Percentiles rank a stretch among this genome's conserved stretches.
Conservation (phyloP, 2,797 vertebrate species). For the Pangasius krempfi region DNA sequence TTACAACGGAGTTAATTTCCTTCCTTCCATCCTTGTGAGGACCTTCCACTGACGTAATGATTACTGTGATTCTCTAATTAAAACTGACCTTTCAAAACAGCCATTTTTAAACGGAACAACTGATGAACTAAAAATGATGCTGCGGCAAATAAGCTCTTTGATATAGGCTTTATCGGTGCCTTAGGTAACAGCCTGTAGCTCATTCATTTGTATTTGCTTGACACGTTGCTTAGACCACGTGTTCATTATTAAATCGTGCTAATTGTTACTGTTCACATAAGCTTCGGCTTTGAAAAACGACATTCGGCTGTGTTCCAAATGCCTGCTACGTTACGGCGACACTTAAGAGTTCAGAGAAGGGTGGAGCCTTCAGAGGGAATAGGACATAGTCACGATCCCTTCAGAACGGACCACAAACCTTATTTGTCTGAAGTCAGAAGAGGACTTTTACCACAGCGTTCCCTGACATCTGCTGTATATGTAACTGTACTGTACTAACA, state of each 20-base stretch:
- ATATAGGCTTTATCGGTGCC: neutral
- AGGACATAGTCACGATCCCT: neutral
- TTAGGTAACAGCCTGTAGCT: neutral
- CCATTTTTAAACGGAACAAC: neutral
- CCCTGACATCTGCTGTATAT: neutral
- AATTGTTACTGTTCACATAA: neutral
- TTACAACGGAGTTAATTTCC: constrained; percentile 27
- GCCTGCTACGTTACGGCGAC: neutral
- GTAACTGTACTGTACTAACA: neutral
- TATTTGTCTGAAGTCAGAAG: neutral
- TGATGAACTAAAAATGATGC: neutral
- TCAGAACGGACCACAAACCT: neutral
- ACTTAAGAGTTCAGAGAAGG: neutral
- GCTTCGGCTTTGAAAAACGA: neutral
- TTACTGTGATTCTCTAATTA: neutral
- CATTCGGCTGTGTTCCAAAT: neutral
- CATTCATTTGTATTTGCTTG: neutral
- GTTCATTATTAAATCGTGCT: neutral
- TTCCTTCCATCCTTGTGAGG: neutral
- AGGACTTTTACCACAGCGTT: neutral
- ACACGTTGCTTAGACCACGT: neutral
- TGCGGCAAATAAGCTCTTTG: constrained; percentile 50
- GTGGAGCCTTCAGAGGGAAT: neutral
- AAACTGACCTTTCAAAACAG: neutral
- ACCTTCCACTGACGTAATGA: neutral